Conservation (phyloP, 2,113 vertebrate species). For the Bettongia penicillata region DNA sequence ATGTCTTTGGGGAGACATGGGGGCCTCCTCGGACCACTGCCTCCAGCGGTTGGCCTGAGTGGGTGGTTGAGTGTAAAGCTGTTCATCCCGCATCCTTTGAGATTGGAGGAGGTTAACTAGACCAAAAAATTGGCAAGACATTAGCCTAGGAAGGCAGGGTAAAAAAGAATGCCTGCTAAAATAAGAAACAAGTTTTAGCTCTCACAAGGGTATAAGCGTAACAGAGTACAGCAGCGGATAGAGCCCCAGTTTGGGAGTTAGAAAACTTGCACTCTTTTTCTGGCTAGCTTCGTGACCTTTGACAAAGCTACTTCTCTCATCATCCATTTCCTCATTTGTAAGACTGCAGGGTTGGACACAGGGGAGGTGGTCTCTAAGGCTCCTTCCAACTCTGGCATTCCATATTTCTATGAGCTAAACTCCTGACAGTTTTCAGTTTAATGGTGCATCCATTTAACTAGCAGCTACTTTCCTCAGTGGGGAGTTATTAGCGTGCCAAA, state of each 20-base stretch:
- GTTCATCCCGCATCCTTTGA: not conserved
- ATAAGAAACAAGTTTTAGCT: not conserved
- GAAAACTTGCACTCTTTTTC: not conserved
- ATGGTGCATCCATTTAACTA: not conserved
- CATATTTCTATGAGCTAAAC: not conserved
- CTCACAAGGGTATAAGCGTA: not conserved
- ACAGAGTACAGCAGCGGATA: not conserved
- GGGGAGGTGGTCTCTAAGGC: not conserved
- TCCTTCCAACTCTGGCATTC: not conserved
- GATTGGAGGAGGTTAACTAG: not conserved
- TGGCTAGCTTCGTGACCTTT: not conserved
- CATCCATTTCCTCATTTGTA: not conserved
- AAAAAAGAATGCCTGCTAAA: not conserved
- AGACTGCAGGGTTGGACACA: not conserved
- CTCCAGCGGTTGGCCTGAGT: not conserved
- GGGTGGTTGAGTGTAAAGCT: not conserved
- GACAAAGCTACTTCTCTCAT: not conserved
- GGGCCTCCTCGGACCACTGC: not conserved
- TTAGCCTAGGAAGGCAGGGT: not conserved
- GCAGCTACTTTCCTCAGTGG: not conserved
- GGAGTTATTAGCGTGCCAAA: not conserved
- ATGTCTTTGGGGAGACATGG: fast-evolving
- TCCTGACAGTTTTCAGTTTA: not conserved
- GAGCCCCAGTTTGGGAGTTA: not conserved
- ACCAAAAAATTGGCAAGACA: not conserved